Percentiles rank a stretch among this genome's conserved stretches.
Conservation (phyloP, 1,140 invertebrate genomes). For the Cotesia vestalis region DNA sequence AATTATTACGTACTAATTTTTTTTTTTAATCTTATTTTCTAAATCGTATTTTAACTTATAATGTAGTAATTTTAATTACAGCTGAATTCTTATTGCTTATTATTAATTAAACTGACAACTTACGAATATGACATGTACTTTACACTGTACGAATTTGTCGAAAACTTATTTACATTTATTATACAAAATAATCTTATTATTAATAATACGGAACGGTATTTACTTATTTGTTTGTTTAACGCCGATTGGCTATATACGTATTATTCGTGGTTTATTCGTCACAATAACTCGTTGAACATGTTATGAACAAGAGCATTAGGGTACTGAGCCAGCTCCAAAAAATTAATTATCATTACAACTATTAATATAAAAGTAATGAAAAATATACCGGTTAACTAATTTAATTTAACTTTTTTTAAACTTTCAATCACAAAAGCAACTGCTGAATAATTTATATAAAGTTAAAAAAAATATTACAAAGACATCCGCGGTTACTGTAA, state of each 20-base stretch:
- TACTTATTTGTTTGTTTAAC: background rate
- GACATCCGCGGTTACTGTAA: background rate
- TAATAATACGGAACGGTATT: slow-evolving; percentile 40
- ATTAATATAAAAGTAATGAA: no score
- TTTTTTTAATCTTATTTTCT: slow-evolving; percentile 13
- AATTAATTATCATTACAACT: background rate
- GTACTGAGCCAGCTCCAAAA: background rate
- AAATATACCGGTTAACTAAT: background rate
- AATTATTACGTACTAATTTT: background rate
- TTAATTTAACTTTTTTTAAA: background rate
- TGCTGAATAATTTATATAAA: background rate
- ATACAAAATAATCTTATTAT: slow-evolving; percentile 33
- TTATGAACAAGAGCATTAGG: slow-evolving; percentile 10
- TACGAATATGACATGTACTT: slow-evolving; percentile 6
- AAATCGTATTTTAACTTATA: no score
- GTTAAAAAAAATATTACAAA: background rate
- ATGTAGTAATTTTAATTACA: background rate
- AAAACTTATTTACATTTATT: slow-evolving; percentile 37
- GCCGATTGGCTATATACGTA: background rate
- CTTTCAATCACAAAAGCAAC: slow-evolving; percentile 7
- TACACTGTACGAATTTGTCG: slow-evolving; percentile 13
- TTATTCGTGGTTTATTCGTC: slow-evolving; percentile 10
- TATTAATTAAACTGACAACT: slow-evolving; percentile 24
- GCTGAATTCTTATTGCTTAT: slow-evolving; percentile 5
- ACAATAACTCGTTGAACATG: background rate